Evolutionary conservation across 2,797 vertebrate genomes (phyloP).

Genomic region (Parambassis ranga): DNA sequence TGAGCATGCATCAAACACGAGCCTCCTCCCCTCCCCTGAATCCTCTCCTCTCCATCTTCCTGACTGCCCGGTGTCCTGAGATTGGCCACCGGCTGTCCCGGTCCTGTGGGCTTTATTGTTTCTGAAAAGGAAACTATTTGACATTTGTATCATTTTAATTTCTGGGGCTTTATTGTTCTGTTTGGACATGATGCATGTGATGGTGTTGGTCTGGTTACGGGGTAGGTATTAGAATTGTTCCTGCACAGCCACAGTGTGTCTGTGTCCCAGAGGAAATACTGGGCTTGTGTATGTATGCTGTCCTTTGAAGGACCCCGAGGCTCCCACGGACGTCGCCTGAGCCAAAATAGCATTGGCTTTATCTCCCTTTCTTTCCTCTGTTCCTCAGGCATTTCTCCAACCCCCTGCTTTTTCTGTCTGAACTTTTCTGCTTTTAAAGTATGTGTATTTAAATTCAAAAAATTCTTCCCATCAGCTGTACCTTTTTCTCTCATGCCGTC

Average conservation of each 20-base stretch:
- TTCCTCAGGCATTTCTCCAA: constrained; percentile 2
- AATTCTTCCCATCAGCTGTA: constrained; percentile 8
- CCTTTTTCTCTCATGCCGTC: constrained; percentile 32
- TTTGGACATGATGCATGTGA: not conserved
- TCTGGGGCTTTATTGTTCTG: too few species aligned
- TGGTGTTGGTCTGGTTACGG: not conserved
- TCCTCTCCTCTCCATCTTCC: not conserved
- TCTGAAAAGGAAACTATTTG: not conserved
- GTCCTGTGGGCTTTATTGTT: constrained; percentile 5
- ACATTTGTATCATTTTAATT: too few species aligned
- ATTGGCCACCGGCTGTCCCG: not conserved
- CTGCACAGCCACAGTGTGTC: not conserved
- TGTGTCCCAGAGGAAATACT: constrained; percentile 4
- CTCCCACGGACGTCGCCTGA: not conserved
- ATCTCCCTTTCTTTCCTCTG: constrained; percentile 9
- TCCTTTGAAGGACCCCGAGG: not conserved
- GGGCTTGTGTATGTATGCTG: not conserved
- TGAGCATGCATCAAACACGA: constrained; percentile 81
- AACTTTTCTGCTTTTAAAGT: too few species aligned
- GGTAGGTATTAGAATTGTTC: not conserved
- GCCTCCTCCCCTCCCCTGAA: not conserved
- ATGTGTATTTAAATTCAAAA: not conserved
- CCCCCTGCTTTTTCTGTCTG: constrained; percentile 19
- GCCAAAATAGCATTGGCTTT: constrained; percentile 16
- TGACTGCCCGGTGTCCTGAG: constrained; percentile 18